Conservation (phyloP, 2,113 vertebrate genomes). For the Tor tambroides region DNA sequence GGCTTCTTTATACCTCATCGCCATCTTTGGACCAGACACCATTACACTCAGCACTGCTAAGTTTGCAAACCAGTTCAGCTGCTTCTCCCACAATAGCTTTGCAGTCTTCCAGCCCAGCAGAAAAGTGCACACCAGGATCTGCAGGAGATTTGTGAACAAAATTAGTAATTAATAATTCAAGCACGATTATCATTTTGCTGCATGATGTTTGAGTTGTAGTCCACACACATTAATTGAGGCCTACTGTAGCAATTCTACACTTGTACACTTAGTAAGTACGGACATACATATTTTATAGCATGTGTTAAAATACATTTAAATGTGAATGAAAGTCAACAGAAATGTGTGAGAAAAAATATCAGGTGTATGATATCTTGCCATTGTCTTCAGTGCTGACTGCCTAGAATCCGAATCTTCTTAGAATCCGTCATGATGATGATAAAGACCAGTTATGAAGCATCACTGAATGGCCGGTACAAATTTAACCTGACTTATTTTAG, state of each 20-base stretch:
- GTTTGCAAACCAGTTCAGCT: conserved; percentile 79
- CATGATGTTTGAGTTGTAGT: neutral
- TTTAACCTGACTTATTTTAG: neutral
- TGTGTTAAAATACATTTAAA: neutral
- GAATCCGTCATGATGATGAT: neutral
- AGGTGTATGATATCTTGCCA: neutral
- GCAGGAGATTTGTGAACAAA: conserved; percentile 52
- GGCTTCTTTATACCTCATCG: conserved; percentile 74
- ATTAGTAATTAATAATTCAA: neutral
- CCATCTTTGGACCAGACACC: conserved; percentile 89
- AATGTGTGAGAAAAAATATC: neutral
- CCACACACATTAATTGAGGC: conserved; percentile 1
- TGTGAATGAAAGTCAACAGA: neutral
- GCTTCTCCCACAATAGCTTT: conserved; percentile 77
- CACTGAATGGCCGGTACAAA: neutral
- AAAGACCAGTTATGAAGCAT: neutral
- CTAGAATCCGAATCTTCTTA: neutral
- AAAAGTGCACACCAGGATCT: conserved; percentile 79
- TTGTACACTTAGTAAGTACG: neutral
- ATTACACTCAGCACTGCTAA: conserved; percentile 76
- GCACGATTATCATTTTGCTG: neutral
- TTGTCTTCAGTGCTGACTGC: neutral
- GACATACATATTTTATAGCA: neutral
- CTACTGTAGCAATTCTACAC: neutral
- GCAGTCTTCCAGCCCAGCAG: conserved; percentile 78